Evolutionary conservation across 2,888 invertebrate genomes (phyloP).

Genomic region (Chrysomela aeneicollis): DNA sequence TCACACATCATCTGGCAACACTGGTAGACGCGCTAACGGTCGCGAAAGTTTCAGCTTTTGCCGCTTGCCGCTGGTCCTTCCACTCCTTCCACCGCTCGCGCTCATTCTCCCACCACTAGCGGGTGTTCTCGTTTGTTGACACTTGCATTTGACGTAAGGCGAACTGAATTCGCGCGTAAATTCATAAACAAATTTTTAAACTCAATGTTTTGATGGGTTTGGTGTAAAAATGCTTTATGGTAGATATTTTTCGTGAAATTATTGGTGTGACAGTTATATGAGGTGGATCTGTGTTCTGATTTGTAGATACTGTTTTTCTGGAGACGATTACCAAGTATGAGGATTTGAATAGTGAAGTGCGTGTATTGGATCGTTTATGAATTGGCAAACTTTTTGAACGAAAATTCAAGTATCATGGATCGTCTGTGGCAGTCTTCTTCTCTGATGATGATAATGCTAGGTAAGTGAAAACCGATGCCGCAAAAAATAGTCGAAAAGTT

Average conservation of each 20-base stretch:
- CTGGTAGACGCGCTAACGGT: slow-evolving; percentile 33
- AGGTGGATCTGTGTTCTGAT: slow-evolving; percentile 10
- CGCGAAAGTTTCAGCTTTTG: slow-evolving; percentile 38
- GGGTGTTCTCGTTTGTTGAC: too few relatives aligned
- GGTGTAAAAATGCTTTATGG: neutral
- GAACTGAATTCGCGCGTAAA: slow-evolving; percentile 14
- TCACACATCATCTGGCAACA: too few relatives aligned
- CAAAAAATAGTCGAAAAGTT: too few relatives aligned
- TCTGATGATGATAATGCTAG: slow-evolving; percentile 16
- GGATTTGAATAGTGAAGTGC: slow-evolving; percentile 16
- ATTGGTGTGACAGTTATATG: slow-evolving; percentile 5
- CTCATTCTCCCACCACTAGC: slow-evolving; percentile 35
- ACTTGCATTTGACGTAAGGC: too few relatives aligned
- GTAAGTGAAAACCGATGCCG: slow-evolving; percentile 8
- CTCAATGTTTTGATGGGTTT: neutral
- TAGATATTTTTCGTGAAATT: slow-evolving; percentile 7
- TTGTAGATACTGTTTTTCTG: slow-evolving; percentile 11
- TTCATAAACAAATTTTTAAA: neutral
- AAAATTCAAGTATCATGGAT: slow-evolving; percentile 13
- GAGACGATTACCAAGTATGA: slow-evolving; percentile 16
- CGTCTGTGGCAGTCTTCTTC: neutral
- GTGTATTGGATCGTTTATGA: slow-evolving; percentile 17
- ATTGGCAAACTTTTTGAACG: slow-evolving; percentile 22
- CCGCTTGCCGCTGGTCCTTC: slow-evolving; percentile 32
- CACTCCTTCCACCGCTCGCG: slow-evolving; percentile 34